Conservation (phyloP, 37 sponge, comb jelly and placozoan genomes). For the Petrosia ficiformis region DNA sequence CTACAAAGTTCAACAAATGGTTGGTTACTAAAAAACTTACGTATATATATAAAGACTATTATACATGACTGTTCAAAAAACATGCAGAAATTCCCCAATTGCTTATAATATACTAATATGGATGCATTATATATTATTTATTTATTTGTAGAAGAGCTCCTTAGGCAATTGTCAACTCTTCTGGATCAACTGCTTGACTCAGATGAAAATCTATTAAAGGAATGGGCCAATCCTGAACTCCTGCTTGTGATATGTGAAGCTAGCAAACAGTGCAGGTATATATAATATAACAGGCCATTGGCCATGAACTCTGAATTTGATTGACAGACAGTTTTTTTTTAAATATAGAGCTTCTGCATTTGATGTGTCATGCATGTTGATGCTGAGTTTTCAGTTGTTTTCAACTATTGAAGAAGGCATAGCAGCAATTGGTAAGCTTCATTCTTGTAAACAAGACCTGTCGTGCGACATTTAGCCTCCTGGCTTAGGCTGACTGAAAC, state of each 20-base stretch:
- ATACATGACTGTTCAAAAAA: too few relatives aligned
- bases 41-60: too few relatives aligned
- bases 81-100: too few relatives aligned
- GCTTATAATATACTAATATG: too few relatives aligned
- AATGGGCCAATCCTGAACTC: not conserved
- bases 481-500: too few relatives aligned
- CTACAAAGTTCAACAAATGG: not conserved
- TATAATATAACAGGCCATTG: too few relatives aligned
- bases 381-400: not conserved
- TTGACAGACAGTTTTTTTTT: too few relatives aligned
- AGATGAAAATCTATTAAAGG: not conserved
- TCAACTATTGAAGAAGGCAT: not conserved
- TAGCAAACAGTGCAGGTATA: not conserved
- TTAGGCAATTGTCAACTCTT: not conserved
- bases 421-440: not conserved
- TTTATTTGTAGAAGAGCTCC: not conserved
- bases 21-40: too few relatives aligned
- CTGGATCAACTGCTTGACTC: not conserved
- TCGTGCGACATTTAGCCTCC: too few relatives aligned
- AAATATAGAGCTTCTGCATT: too few relatives aligned
- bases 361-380: not conserved
- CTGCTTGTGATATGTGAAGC: not conserved
- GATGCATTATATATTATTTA: not conserved
- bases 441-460: too few relatives aligned
- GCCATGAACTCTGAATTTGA: too few relatives aligned